Conservation (phyloP, 2,797 vertebrate species). For the Etheostoma perlongum region DNA sequence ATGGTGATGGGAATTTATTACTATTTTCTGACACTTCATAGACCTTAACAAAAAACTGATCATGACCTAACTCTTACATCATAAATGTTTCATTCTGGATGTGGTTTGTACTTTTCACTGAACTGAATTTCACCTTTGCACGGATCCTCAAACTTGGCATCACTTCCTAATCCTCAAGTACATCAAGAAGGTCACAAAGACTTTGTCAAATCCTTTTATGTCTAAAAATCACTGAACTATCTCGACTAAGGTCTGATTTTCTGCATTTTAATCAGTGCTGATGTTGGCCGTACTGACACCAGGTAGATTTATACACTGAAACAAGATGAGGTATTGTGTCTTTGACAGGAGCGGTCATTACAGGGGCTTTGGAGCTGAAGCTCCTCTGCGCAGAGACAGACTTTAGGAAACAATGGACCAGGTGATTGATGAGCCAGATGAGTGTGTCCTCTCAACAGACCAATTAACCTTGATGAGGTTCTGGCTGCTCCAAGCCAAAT, state of each 20-base stretch:
- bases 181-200: constrained; percentile 29
- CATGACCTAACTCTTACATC: background rate
- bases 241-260: constrained; percentile 5
- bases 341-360: constrained; percentile 72
- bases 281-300: constrained; percentile 38
- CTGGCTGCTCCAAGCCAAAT: constrained; percentile 81
- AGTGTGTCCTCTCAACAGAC: constrained; percentile 84
- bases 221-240: constrained; percentile 15
- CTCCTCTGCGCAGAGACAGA: constrained; percentile 43
- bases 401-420: constrained; percentile 76
- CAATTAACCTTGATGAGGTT: constrained; percentile 90
- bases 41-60: background rate
- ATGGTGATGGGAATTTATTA: background rate
- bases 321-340: constrained; percentile 65
- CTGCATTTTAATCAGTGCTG: constrained; percentile 56
- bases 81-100: background rate
- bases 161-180: constrained; percentile 28
- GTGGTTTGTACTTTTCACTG: background rate
- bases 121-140: constrained; percentile 34
- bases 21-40: background rate
- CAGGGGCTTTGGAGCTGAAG: constrained; percentile 43
- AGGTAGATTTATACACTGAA: constrained; percentile 63
- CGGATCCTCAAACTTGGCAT: constrained; percentile 32
- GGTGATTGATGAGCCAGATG: constrained; percentile 84
- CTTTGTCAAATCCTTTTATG: constrained; percentile 7